Conservation (phyloP, 2,113 vertebrate genomes). For the Bufo bufo region DNA sequence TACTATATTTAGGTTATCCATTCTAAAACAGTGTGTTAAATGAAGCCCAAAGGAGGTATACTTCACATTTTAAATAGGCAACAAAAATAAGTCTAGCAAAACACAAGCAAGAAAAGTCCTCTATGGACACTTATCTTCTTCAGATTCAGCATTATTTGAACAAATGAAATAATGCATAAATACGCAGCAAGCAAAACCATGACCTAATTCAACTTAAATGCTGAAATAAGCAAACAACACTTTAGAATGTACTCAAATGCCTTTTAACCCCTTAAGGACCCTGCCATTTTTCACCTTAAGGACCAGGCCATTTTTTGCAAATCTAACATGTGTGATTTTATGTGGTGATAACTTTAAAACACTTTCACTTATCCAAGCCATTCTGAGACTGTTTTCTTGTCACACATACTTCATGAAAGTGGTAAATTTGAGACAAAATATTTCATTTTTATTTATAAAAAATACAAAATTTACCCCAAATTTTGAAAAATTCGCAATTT, state of each 20-base stretch:
- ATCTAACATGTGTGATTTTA: too few relatives aligned
- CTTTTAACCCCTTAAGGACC: not conserved
- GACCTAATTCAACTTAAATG: slow-evolving; percentile 1
- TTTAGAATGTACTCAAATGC: not conserved
- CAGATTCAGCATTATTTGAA: not conserved
- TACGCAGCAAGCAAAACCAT: not conserved
- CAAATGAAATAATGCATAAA: not conserved
- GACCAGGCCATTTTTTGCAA: too few relatives aligned
- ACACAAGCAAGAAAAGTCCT: not conserved
- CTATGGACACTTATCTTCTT: not conserved
- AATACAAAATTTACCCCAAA: too few relatives aligned
- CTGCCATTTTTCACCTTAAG: too few relatives aligned
- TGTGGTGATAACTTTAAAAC: too few relatives aligned
- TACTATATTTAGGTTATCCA: slow-evolving; percentile 30
- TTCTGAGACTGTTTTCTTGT: too few relatives aligned
- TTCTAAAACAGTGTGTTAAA: slow-evolving; percentile 41
- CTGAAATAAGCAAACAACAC: slow-evolving; percentile 16
- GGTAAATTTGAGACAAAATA: too few relatives aligned
- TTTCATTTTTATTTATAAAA: too few relatives aligned
- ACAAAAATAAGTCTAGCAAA: slow-evolving; percentile 31
- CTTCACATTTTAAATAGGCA: not conserved
- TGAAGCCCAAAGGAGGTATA: slow-evolving; percentile 28
- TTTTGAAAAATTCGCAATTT: too few relatives aligned
- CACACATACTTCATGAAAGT: too few relatives aligned
- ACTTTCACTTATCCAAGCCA: too few relatives aligned